phyloP scores from a whole-genome alignment of 2,113 vertebrate genomes.

The Laterallus jamaicensis region DNA sequence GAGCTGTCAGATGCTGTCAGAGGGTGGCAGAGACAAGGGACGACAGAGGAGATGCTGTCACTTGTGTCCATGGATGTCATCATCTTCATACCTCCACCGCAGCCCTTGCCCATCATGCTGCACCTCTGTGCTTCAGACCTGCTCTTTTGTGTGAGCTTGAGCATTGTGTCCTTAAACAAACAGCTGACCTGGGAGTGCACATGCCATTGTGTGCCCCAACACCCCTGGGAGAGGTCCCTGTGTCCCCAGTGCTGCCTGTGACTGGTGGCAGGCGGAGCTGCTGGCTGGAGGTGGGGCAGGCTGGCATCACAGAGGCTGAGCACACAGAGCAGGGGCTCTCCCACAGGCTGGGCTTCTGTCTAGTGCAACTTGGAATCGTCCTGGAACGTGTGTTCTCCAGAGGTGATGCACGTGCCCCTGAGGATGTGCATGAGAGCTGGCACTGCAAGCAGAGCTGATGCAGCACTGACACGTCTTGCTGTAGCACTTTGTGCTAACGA shows the following conservation, averaged over 20 bases:
- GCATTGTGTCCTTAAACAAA: accelerated
- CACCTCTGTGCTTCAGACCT: accelerated
- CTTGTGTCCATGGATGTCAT: not conserved
- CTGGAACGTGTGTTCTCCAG: not conserved
- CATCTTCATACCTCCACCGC: not conserved
- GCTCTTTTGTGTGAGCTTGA: no score
- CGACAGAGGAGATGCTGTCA: not conserved
- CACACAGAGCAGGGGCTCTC: accelerated
- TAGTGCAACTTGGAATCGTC: no score
- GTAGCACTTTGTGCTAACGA: not conserved
- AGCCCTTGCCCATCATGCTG: not conserved
- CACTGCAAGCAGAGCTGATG: not conserved
- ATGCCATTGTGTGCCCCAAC: accelerated
- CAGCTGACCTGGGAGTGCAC: accelerated
- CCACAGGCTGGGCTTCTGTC: not conserved
- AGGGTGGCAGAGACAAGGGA: not conserved
- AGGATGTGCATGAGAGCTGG: not conserved
- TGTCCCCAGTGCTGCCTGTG: not conserved
- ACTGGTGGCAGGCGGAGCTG: accelerated
- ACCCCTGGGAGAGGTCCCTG: accelerated
- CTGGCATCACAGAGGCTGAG: accelerated
- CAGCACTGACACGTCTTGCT: not conserved
- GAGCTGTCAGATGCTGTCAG: no score
- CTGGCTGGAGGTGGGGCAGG: not conserved
- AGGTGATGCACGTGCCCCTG: not conserved